Base-by-base conservation (phyloP, 2,888 invertebrate species). In the Sinelater perroti region DNA sequence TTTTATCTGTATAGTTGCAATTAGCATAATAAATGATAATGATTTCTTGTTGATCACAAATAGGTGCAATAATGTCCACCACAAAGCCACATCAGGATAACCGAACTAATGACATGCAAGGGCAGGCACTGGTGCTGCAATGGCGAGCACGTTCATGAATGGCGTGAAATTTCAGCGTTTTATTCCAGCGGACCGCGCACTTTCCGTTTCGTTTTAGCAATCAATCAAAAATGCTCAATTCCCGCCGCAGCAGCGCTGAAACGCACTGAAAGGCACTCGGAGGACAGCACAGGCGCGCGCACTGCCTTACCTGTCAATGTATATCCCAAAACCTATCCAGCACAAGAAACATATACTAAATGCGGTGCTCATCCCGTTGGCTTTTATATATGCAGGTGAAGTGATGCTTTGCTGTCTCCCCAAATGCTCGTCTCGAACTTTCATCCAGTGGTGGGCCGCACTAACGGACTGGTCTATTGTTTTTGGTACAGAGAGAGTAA, bases 301-400 rank as follows among this genome's bases (percentile, higher is more conserved):
- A 45, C 52, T 26, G 21, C 21, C 64, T 65, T 63, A 65, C 64
- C 66, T 67, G 56, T 31, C 28, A 49, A 36, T 33, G 56, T 64
- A 64, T n/a, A 65, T 66, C 67, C 65, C 60, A 67, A 66, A 67
- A 59, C 62, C 16, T 18, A 21, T n/a, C 63, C 62, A 62, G 63
- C 65, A 68, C 67, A 63, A 63, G 62, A 63, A 65, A 67, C 66
- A 63, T 56, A 61, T 67, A 71, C 69, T 70, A 69, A 70, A 70
- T 70, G 68, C 68, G 61, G 54, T 66, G 63, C 65, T 68, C 68
- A 67, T 69, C 67, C 65, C 62, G 68, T 67, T 65, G 59, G 67
- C 70, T 68, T 70, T 69, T 71, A 71, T 71, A 71, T 70, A 69
- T 64, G 60, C 68, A 65, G 61, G 64, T 60, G 67, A 66, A 62